These are phyloP conservation scores for Astropecten irregularis DNA, from an alignment of 53 echinoderm and acorn worm genomes.

Conservation along the genomic window DNA sequence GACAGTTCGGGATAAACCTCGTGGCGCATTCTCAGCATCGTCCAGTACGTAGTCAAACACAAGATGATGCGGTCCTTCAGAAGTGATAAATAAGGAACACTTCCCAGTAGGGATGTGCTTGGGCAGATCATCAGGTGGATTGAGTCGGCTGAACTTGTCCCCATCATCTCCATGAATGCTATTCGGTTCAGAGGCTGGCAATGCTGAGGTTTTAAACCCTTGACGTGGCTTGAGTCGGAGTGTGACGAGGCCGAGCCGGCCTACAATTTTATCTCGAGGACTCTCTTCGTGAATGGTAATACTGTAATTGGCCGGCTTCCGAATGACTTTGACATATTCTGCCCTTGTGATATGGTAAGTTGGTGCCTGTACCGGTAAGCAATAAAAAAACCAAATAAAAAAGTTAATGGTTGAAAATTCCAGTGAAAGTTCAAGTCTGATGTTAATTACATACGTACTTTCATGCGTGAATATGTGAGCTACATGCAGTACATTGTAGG, in stretches of 20 bases:
- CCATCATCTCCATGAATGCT: background rate
- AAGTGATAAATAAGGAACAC: slow-evolving; percentile 39
- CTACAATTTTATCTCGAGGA: slow-evolving; percentile 2
- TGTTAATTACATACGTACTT: too few relatives aligned
- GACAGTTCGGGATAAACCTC: background rate
- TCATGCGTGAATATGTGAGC: too few relatives aligned
- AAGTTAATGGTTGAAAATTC: too few relatives aligned
- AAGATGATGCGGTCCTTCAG: slow-evolving; percentile 19
- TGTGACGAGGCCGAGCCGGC: slow-evolving; percentile 46
- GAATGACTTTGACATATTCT: slow-evolving; percentile 41
- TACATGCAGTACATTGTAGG: too few relatives aligned
- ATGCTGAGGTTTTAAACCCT: background rate
- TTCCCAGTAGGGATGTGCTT: slow-evolving; percentile 17
- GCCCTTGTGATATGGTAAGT: slow-evolving; percentile 35
- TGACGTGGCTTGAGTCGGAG: background rate
- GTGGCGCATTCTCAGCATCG: slow-evolving; percentile 23
- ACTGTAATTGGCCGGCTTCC: slow-evolving; percentile 57
- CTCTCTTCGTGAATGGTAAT: slow-evolving; percentile 35
- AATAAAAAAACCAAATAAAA: background rate
- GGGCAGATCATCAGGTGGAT: background rate
- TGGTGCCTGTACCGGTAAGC: background rate
- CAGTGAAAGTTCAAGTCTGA: too few relatives aligned
- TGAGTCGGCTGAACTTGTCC: background rate
- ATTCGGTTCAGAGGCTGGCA: background rate
- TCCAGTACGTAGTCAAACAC: slow-evolving; percentile 54